Evolutionary conservation across 2,113 vertebrate species (phyloP), one percentile per base, ranked within the genome.

Genomic region (Onychostoma macrolepis): DNA sequence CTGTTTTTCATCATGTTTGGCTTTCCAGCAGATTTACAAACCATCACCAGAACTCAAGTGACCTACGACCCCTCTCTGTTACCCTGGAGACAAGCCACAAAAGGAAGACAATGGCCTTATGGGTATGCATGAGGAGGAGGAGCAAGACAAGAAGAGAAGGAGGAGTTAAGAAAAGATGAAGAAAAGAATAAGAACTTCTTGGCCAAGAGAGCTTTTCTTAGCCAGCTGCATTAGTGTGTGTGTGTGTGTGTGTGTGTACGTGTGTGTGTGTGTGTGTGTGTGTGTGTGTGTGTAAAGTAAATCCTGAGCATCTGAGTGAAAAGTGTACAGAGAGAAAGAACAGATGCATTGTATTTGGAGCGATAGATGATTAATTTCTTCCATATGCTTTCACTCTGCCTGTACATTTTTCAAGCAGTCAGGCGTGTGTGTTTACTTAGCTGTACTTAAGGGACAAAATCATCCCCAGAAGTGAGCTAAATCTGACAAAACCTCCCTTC

Each of bases 51-150:
- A 76, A 12, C 15, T 74, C 67, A 9, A 80, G 36, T 80, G 67
- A 84, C 80, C 88, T 78, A 28, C 43, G 30, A 79, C 69, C 56
- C 26, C 80, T 61, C 72, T 28, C 69, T 67, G 28, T 71, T 36
- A 67, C 26, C 26, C 69, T 15, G 10, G 26, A 83, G 17, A 83
- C 26, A 33, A 28, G 0, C 9, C 17, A 36, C 10, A 71, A 50
- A 12, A 30, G 8, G 0, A 19, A 71, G 61, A 71, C 63, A 83
- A 69, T 69, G 17, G 19, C 26, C 26, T 33, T 83, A 71, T 69
- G 63, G 80, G 63, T 50, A 48, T 83, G 17, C 13, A 83, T 69
- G 28, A 83, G 17, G 63, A 83, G 13, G 33, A 63, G 78, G 15
- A 61, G 19, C 19, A 11, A 56, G 10, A 24, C 21, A 12, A 19